Evolutionary conservation across 2,113 vertebrate species (phyloP).

Genomic region (Anseranas semipalmata): DNA sequence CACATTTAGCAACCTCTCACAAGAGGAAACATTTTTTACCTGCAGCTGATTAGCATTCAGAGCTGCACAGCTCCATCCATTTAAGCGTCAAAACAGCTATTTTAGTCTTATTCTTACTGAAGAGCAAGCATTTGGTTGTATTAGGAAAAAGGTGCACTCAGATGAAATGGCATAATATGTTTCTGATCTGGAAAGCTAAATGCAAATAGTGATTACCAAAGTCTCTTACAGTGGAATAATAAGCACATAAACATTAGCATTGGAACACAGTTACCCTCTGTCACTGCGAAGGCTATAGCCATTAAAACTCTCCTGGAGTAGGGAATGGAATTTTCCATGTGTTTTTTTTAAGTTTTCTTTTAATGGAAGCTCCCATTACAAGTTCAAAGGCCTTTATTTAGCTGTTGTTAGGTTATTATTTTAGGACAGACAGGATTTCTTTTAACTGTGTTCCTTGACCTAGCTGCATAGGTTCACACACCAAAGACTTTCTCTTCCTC

Average conservation of each 20-base stretch:
- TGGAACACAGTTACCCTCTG: not conserved
- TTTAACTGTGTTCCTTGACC: not conserved
- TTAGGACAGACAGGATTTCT: not conserved
- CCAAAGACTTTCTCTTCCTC: not conserved
- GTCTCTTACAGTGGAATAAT: not conserved
- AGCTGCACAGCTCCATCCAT: slow-evolving; percentile 21
- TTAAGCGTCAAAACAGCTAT: slow-evolving; percentile 27
- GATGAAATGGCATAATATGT: not conserved
- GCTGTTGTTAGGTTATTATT: not conserved
- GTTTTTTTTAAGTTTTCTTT: not conserved
- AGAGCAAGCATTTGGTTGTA: too few species aligned
- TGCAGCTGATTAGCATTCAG: slow-evolving; percentile 61
- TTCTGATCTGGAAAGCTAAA: slow-evolving; percentile 29
- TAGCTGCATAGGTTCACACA: not conserved
- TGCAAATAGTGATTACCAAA: not conserved
- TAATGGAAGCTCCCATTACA: not conserved
- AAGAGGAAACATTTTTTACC: slow-evolving; percentile 46
- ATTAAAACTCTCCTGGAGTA: not conserved
- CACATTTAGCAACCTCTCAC: slow-evolving; percentile 21
- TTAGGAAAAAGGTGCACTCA: not conserved
- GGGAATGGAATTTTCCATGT: not conserved
- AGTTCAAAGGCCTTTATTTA: not conserved
- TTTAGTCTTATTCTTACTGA: slow-evolving; percentile 41
- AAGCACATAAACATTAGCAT: not conserved
- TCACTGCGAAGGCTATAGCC: not conserved